Base-by-base conservation (phyloP, 2,888 invertebrate species). In the Cataglyphis albicans region DNA sequence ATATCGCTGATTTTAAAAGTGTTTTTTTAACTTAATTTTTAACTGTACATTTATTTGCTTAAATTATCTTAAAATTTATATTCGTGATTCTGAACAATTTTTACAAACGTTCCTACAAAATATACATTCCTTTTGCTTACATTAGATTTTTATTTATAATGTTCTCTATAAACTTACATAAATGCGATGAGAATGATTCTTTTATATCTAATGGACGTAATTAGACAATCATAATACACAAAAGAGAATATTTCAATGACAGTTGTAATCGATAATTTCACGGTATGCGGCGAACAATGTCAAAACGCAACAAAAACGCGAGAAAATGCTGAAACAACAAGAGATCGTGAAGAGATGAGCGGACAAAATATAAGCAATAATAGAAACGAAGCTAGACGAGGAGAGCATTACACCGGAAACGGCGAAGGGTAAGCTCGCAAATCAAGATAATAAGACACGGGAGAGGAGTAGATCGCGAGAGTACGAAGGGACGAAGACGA, bases 401-500 rank as follows among this genome's bases (percentile, higher is more conserved):
- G 52, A 25, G 38, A 55, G 32, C 15, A 9, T 29, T 25, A 25
- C 32, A 15, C 41, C 41, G 29, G 35, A 61, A 70, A 25, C 74
- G 63, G 12, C 68, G 72, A 73, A n/a, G 59, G 52, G 63, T 38
- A 25, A 59, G 21, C 64, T 29, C 1, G 29, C 61, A 15, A 21
- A 35, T 41, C 29, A 78, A 32, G 59, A 32, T 38, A 52, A 76
- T 76, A 76, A 76, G 55, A 67, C 67, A 18, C 67, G 38, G 44
- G 41, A 55, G 61, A 41, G 41, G 48, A 15, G 59, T 41, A 35
- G 21, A 29, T 61, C 5, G 55, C 64, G 25, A 41, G 64, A 32
- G 63, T 64, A 29, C 7, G 21, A 15, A 55, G 48, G 75, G 74
- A 80, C 78, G 81, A 78, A 52, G n/a, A 52, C 80, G 72, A 38